Percentiles rank a stretch among this genome's conserved stretches.
Conservation (phyloP, 2,888 invertebrate genomes). For the Mactromeris polynyma region DNA sequence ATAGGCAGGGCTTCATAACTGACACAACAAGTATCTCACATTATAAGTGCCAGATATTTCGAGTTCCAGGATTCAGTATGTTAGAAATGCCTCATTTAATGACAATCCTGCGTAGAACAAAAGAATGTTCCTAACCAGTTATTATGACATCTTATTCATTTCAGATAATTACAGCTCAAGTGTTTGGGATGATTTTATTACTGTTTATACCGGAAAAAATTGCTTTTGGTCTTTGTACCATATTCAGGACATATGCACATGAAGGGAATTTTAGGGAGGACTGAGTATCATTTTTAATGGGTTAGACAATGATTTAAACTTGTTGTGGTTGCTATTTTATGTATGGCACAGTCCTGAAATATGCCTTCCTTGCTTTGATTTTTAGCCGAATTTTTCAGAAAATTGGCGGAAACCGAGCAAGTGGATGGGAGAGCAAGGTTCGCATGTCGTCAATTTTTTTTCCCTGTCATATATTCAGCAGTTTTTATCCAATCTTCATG, state of each 20-base stretch:
- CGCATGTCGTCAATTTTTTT: too few relatives aligned
- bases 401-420: too few relatives aligned
- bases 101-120: background rate
- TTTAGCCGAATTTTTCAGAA: too few relatives aligned
- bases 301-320: too few relatives aligned
- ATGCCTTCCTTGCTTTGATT: background rate
- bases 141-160: slow-evolving; percentile 10
- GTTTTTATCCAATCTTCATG: too few relatives aligned
- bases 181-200: background rate
- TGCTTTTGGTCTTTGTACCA: too few relatives aligned
- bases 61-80: background rate
- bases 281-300: too few relatives aligned
- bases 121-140: background rate
- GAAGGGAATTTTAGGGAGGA: too few relatives aligned
- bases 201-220: background rate
- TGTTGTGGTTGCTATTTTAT: too few relatives aligned
- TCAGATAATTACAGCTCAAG: background rate
- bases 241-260: too few relatives aligned
- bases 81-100: slow-evolving; percentile 12
- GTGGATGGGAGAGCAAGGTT: too few relatives aligned
- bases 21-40: slow-evolving; percentile 4
- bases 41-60: background rate
- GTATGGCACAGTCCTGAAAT: background rate
- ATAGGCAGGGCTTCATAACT: background rate
- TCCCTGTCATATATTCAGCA: too few relatives aligned